Evolutionary conservation across 2,797 vertebrate species (phyloP), one percentile per base, ranked within the genome.

Genomic region (Oryzias sinensis): DNA sequence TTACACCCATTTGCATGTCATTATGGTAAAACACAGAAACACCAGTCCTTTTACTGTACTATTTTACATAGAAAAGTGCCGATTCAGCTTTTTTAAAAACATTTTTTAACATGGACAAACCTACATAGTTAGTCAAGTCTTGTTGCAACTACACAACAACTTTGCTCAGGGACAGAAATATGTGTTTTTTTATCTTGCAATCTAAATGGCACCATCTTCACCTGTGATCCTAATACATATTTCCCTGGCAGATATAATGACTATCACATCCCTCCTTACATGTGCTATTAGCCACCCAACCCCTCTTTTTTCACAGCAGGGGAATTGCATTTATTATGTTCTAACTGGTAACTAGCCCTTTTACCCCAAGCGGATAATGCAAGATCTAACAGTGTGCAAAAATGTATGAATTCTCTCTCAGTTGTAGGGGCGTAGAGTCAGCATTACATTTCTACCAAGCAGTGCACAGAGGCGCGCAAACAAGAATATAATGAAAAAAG

Each of bases 401-500:
- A 72, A 71, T 59, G 68, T 77, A 62, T 72, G 78, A 72, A 71
- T 66, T 68, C 76, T 84, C 60, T 63, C 47, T 57, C 59, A 56
- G 78, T 62, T 74, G 77, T 64, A 49, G 62, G 76, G 82, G 82
- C 59, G 72, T 79, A 54, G 44, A 82, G 72, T 72, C 70, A 54
- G 73, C 56, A 13, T 70, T 52, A 67, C 70, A 53, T 79, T 77
- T 66, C 80, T 82, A 76, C 69, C 66, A 77, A 76, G 75, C 77
- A 71, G 64, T 72, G 76, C 72, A 47, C 79, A 59, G 74, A 72
- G 61, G 55, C 84, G 67, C 62, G 67, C 85, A 88, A 87, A 88
- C 81, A 82, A 72, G 76, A 76, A 82, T 79, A 85, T 88, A 83
- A 89, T 88, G 84, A 88, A 88, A 85, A 86, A 90, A 88, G 79